A percentile compares a stretch with the other conserved stretches of the same genome.
These are phyloP conservation scores for Philopotamus ludificatus DNA, from an alignment of 1,140 invertebrate species.

Conservation along the genomic window DNA sequence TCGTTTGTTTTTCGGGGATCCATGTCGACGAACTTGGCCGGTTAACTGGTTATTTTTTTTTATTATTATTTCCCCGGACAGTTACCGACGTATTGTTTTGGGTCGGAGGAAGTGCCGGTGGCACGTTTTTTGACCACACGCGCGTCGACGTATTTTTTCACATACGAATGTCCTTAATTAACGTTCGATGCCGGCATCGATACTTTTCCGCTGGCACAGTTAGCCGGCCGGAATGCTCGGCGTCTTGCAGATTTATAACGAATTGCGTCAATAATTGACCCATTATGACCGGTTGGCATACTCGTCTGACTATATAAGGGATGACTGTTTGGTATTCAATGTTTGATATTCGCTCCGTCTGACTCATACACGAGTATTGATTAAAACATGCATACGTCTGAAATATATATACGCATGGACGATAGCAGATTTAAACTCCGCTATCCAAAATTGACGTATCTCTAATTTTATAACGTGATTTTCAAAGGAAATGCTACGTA, in stretches of 20 bases:
- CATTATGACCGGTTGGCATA: neutral
- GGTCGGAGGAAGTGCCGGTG: constrained; percentile 6
- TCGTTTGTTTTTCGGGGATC: too few species aligned
- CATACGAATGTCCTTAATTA: constrained; percentile 15
- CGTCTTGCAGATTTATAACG: neutral
- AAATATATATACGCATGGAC: neutral
- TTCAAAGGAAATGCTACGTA: too few species aligned
- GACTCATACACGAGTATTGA: constrained; percentile 8
- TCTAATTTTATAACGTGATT: too few species aligned
- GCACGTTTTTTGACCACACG: constrained; percentile 8
- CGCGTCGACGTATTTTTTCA: constrained; percentile 3
- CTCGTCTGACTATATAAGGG: constrained; percentile 1
- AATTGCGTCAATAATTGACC: neutral
- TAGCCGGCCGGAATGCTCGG: neutral
- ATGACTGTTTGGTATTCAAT: constrained; percentile 2
- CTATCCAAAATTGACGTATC: too few species aligned
- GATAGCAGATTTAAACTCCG: too few species aligned
- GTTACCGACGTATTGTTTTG: neutral
- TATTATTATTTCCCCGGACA: neutral
- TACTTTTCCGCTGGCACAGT: neutral
- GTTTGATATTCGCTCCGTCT: constrained; percentile 3
- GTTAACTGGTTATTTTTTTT: neutral
- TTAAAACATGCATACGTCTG: too few species aligned
- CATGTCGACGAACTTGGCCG: neutral
- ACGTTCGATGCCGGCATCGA: neutral